Base-by-base conservation (phyloP, 2,113 vertebrate genomes). In the Chitala chitala region DNA sequence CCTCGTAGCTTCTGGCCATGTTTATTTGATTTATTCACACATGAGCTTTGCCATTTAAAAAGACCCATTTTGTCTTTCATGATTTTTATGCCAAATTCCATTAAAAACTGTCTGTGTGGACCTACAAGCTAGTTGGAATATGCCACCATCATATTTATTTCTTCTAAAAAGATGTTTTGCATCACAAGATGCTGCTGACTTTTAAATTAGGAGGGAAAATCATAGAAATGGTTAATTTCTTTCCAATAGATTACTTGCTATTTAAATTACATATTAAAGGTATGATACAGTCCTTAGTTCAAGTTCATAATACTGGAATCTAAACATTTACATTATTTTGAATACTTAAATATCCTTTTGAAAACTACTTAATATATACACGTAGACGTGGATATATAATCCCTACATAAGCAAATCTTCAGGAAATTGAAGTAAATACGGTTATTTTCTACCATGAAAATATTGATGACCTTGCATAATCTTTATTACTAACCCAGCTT, bases 121-220 rank as follows among this genome's bases (percentile, higher is more conserved):
- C 56, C 24, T 40, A 26, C 29, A 73, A 63, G 17, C 58, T 17
- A 33, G 17, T 31, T 36, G 56, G 10, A 31, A 73, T 50, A 36
- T n/a, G n/a, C 15, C 31, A 15, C 55, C 42, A 48, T 72, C 31
- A 26, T 63, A 61, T 64, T 55, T 44, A 44, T 61, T 58, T 64
- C 42, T 63, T 15, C 15, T 36, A 33, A 8, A 61, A 46, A 15
- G 17, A 24, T 46, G 58, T 36, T 36, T 31, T 13, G 26, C 4
- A 46, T 51, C 36, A 59, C 26, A 12, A 26, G 26, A 7, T 42
- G 63, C 38, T 40, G 24, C 5, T 66, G 33, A 42, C 63, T 51
- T 51, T 10, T 51, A 2, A 51, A 8, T 51, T 2, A 20, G 20
- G 22, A 2, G 64, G 42, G 29, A 48, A 46, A 68, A 46, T 15